phyloP scores from a whole-genome alignment of 2,888 invertebrate genomes.

The Drymonia ruficornis region DNA sequence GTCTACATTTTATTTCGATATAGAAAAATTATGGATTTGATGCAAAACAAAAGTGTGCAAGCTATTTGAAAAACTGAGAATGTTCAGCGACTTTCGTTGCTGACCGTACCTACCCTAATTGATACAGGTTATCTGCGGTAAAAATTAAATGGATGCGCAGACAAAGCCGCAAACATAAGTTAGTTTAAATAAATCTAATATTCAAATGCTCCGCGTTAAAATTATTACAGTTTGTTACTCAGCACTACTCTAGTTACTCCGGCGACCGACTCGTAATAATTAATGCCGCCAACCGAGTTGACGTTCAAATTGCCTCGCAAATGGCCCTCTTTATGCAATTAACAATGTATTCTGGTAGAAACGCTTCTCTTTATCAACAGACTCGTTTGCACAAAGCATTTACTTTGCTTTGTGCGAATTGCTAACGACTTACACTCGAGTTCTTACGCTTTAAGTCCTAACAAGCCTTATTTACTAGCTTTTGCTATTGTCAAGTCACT shows the following conservation, averaged over 20 bases:
- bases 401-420: neutral
- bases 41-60: no score
- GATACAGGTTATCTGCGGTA: no score
- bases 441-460: neutral
- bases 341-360: constrained; percentile 32
- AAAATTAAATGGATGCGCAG: no score
- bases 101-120: no score
- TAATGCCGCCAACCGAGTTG: constrained; percentile 40
- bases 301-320: constrained; percentile 44
- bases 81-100: no score
- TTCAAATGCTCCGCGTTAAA: constrained; percentile 7
- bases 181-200: neutral
- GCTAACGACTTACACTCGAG: neutral
- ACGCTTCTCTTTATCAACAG: constrained; percentile 25
- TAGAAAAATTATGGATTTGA: no score
- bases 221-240: constrained; percentile 11
- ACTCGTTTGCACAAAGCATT: constrained; percentile 16
- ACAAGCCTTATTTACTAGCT: no score
- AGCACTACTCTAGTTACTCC: constrained; percentile 8
- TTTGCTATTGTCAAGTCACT: no score
- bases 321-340: constrained; percentile 40
- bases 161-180: no score
- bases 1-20: no score
- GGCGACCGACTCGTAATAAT: constrained; percentile 26
- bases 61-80: no score